Percentiles rank a stretch among this genome's conserved stretches.
phyloP scores from a whole-genome alignment of 2,797 vertebrate genomes.

The Neopelma chrysocephalum region DNA sequence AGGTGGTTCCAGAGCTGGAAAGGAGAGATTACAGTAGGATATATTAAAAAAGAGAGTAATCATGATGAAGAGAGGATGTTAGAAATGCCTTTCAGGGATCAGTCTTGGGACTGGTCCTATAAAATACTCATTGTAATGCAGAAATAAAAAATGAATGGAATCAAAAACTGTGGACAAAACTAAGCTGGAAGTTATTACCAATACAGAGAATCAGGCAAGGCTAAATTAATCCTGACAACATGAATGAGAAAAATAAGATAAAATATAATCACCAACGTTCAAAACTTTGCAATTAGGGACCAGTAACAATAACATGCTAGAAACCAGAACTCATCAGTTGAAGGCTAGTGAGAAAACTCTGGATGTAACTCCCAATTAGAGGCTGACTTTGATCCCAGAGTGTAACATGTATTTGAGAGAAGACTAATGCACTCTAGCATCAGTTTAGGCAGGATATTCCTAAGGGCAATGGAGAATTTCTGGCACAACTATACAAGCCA shows the following conservation, averaged over 20 bases:
- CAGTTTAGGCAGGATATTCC: background rate
- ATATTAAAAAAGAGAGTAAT: conserved; percentile 10
- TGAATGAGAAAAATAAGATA: background rate
- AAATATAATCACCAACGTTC: background rate
- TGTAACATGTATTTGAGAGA: background rate
- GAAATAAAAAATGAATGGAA: background rate
- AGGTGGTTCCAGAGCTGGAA: background rate
- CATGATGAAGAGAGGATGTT: background rate
- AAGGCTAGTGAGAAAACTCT: background rate
- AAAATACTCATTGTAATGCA: background rate
- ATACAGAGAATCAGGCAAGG: background rate
- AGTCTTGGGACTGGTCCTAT: background rate
- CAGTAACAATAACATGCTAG: background rate
- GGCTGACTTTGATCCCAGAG: background rate
- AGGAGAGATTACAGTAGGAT: background rate
- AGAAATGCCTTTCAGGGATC: background rate
- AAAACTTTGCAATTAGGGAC: background rate
- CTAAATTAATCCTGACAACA: background rate
- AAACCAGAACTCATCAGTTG: background rate
- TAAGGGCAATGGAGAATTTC: background rate
- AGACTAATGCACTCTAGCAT: background rate
- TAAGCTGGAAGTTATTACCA: background rate
- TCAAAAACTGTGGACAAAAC: background rate
- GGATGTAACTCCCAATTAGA: background rate
- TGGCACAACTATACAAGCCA: background rate